Evolutionary conservation across 2,888 invertebrate species (phyloP).

Genomic region (Lepetodrilus schrolli): DNA sequence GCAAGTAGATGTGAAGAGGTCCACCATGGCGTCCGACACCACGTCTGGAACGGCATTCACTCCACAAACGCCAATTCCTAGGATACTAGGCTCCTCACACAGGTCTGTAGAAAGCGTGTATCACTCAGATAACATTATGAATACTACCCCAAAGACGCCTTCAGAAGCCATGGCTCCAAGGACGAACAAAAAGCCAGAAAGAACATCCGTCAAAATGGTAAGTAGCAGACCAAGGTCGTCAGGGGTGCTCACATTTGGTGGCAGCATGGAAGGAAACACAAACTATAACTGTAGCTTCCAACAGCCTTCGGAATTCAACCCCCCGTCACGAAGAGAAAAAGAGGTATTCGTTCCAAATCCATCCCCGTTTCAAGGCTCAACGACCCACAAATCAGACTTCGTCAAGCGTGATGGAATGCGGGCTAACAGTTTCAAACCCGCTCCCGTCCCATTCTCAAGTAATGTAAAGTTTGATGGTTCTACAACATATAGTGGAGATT

Average conservation of each 20-base stretch:
- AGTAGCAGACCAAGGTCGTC: constrained; percentile 61
- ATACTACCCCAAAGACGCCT: neutral
- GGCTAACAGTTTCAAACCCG: constrained; percentile 56
- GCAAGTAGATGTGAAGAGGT: too few relatives aligned
- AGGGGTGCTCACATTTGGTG: constrained; percentile 41
- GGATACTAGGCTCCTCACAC: too few relatives aligned
- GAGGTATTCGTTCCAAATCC: constrained; percentile 59
- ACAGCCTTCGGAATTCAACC: constrained; percentile 53
- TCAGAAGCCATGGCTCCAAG: constrained; percentile 55
- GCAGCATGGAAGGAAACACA: constrained; percentile 70
- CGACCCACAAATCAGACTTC: constrained; percentile 67
- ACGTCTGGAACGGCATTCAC: too few relatives aligned
- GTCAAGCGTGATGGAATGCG: constrained; percentile 50
- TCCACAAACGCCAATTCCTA: too few relatives aligned
- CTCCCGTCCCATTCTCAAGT: constrained; percentile 47
- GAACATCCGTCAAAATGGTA: constrained; percentile 54
- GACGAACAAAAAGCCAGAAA: constrained; percentile 57
- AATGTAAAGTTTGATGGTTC: constrained; percentile 64
- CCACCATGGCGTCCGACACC: too few relatives aligned
- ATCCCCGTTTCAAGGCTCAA: constrained; percentile 66
- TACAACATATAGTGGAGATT: constrained; percentile 65
- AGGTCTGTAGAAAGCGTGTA: too few relatives aligned
- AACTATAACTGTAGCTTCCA: constrained; percentile 71
- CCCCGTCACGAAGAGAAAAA: constrained; percentile 47
- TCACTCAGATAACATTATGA: neutral